These are phyloP conservation scores for Melinaea menophilus DNA, from an alignment of 2,888 invertebrate genomes.

Conservation along the genomic window DNA sequence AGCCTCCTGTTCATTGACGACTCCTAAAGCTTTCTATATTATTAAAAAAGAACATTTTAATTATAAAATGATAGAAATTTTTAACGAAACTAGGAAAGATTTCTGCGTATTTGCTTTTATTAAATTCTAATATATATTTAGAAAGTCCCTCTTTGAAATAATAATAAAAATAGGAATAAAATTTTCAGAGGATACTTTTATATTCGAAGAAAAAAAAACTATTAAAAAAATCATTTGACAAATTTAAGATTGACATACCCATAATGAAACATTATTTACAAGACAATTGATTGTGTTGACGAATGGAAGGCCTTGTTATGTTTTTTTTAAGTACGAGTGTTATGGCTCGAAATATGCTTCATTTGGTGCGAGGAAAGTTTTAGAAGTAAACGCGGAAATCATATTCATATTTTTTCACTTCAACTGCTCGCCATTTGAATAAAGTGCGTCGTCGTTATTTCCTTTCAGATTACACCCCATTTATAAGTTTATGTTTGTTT, in stretches of 20 bases:
- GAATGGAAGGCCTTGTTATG: conserved; percentile 34
- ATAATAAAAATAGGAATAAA: too few species aligned
- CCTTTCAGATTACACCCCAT: conserved; percentile 39
- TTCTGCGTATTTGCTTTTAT: too few species aligned
- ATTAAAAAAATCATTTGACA: too few species aligned
- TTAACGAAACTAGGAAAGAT: too few species aligned
- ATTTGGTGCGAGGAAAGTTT: conserved; percentile 71
- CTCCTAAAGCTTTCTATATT: not conserved
- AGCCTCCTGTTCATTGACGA: conserved; percentile 42
- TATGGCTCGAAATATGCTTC: conserved; percentile 75
- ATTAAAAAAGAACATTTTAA: conserved; percentile 8
- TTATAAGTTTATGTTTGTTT: conserved; percentile 12
- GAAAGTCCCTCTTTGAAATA: too few species aligned
- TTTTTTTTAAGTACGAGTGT: conserved; percentile 71
- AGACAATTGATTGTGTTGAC: conserved; percentile 5
- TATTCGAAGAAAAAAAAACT: too few species aligned
- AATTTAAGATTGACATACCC: too few species aligned
- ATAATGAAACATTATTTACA: too few species aligned
- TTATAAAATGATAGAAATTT: too few species aligned
- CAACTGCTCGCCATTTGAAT: conserved; percentile 74
- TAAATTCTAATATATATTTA: too few species aligned
- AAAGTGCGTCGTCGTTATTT: conserved; percentile 48
- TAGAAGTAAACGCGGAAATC: conserved; percentile 69
- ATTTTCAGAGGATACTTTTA: too few species aligned
- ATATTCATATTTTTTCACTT: conserved; percentile 77